Conservation (phyloP, 2,113 vertebrate species). For the Ramphastos sulfuratus region DNA sequence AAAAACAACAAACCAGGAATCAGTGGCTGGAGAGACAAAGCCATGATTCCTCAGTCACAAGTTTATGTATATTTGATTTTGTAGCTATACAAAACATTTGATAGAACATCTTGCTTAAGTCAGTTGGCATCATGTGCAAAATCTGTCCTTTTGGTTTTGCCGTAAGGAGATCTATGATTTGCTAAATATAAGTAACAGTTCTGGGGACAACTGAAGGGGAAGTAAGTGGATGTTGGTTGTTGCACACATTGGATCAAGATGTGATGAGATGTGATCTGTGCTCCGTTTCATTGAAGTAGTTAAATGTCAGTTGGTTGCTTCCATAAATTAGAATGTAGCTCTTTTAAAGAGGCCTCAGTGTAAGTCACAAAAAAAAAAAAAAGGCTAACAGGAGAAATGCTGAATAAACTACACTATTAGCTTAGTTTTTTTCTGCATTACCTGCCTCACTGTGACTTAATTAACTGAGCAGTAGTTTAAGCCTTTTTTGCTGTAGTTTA, state of each 20-base stretch:
- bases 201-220: not conserved
- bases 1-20: not conserved
- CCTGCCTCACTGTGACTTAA: not conserved
- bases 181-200: not conserved
- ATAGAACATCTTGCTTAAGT: not conserved
- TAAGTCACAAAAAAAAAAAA: not conserved
- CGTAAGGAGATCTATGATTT: not conserved
- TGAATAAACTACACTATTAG: too few relatives aligned
- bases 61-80: not conserved
- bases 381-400: not conserved
- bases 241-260: constrained; percentile 62
- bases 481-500: not conserved
- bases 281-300: constrained; percentile 46
- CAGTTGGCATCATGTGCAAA: not conserved
- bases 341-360: constrained; percentile 12
- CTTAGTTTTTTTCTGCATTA: not conserved
- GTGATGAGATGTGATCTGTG: constrained; percentile 58
- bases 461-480: not conserved
- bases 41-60: too few relatives aligned
- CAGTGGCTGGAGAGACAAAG: not conserved
- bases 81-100: not conserved
- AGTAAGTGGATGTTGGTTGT: not conserved
- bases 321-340: constrained; percentile 44
- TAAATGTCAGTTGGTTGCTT: constrained; percentile 56
- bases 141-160: not conserved